Percentiles rank a stretch among this genome's conserved stretches.
Conservation (phyloP, 2,113 vertebrate genomes). For the Dasypus novemcinctus region DNA sequence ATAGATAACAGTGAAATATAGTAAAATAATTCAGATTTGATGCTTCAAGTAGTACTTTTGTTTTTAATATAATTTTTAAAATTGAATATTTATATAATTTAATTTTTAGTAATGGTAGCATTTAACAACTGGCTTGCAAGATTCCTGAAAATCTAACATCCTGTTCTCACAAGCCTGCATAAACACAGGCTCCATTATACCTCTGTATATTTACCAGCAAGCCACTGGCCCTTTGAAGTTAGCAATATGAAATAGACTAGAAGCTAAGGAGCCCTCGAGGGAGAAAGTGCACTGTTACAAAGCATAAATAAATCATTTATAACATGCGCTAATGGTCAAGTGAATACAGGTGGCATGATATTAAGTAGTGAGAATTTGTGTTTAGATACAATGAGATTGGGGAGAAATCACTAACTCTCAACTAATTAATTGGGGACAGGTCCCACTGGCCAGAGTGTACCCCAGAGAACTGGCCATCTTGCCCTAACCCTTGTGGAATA, state of each 20-base stretch:
- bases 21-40: neutral
- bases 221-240: neutral
- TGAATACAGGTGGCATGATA: constrained; percentile 1
- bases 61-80: neutral
- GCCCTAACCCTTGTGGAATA: neutral
- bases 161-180: neutral
- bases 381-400: neutral
- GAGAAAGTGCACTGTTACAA: neutral
- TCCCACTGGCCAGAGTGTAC: neutral
- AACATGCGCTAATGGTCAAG: neutral
- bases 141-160: constrained; percentile 15
- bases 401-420: constrained; percentile 50
- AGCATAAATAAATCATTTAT: constrained; percentile 23
- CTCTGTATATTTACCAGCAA: neutral
- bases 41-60: neutral
- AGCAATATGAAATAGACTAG: constrained; percentile 2
- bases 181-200: neutral
- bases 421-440: constrained; percentile 47
- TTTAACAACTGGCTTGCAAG: neutral
- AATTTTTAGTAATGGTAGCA: neutral
- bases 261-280: neutral
- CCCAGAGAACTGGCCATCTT: neutral
- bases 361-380: constrained; percentile 29
- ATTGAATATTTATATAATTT: neutral
- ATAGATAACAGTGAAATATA: no score